These are phyloP conservation scores for Lagorchestes hirsutus DNA, from an alignment of 2,797 vertebrate species.

Conservation along the genomic window DNA sequence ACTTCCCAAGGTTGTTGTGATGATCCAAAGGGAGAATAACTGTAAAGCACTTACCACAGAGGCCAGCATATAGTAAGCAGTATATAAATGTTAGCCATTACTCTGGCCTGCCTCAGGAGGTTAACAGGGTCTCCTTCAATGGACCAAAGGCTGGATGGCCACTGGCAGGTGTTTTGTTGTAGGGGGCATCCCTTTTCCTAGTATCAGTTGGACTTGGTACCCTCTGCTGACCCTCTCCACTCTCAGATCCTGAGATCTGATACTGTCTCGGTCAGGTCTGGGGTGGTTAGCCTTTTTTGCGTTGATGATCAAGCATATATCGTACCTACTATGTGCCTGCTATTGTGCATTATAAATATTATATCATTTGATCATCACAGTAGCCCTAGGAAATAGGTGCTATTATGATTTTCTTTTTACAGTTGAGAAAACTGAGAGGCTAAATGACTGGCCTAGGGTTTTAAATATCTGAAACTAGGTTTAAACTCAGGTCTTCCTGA, in stretches of 20 bases:
- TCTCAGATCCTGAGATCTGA: background rate
- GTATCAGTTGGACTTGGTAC: background rate
- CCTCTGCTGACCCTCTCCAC: background rate
- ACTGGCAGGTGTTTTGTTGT: background rate
- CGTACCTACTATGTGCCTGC: background rate
- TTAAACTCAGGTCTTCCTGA: background rate
- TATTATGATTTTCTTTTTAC: background rate
- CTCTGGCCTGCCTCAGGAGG: background rate
- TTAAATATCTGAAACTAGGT: background rate
- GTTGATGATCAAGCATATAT: background rate
- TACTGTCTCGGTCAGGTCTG: background rate
- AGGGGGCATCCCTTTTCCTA: background rate
- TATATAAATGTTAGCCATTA: background rate
- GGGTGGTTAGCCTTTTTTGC: background rate
- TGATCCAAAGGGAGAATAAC: background rate
- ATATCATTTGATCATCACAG: background rate
- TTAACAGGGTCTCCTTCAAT: background rate
- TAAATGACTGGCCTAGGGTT: background rate
- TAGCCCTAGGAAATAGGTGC: background rate
- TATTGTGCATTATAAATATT: background rate
- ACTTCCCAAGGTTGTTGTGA: background rate
- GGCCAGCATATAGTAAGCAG: accelerated
- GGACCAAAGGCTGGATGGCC: background rate
- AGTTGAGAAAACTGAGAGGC: background rate
- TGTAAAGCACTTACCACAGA: background rate